phyloP scores from a whole-genome alignment of 2,888 invertebrate species.

The Scaptomyza caliginosa region DNA sequence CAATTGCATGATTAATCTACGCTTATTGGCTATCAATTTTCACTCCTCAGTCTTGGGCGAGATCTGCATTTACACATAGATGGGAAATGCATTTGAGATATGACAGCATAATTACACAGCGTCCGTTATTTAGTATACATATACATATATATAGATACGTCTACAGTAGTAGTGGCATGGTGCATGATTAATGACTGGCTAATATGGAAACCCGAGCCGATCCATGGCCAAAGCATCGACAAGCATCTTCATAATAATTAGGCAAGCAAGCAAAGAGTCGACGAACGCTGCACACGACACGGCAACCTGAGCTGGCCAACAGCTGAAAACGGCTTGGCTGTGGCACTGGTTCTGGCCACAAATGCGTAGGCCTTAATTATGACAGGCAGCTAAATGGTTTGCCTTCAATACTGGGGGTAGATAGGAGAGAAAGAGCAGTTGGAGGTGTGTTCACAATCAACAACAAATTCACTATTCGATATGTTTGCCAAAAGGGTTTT shows the following conservation, averaged over 20 bases:
- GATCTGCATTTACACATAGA: conserved; percentile 64
- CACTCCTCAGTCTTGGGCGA: conserved; percentile 28
- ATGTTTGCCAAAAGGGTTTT: conserved; percentile 44
- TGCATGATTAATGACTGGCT: conserved; percentile 67
- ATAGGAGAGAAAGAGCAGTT: too few species aligned
- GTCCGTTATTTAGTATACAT: conserved; percentile 41
- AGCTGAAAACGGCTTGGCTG: conserved; percentile 7
- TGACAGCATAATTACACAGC: conserved; percentile 60
- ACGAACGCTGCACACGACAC: neutral
- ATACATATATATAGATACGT: neutral
- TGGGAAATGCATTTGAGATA: conserved; percentile 63
- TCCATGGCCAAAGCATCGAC: conserved; percentile 15
- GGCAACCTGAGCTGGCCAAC: conserved; percentile 45
- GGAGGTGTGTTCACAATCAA: conserved; percentile 49
- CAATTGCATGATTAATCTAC: conserved; percentile 72
- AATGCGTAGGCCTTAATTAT: conserved; percentile 68
- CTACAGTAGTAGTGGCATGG: conserved; percentile 12
- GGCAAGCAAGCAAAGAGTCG: conserved; percentile 9
- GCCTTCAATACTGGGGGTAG: conserved; percentile 4
- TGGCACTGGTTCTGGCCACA: neutral
- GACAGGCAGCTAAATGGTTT: conserved; percentile 42
- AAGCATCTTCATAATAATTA: conserved; percentile 42
- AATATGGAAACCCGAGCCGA: conserved; percentile 71
- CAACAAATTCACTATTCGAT: conserved; percentile 19
- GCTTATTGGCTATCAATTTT: conserved; percentile 69